Percentiles rank a stretch among this genome's conserved stretches.
Evolutionary conservation across 2,113 vertebrate species (phyloP).

Genomic region (Barbus barbus): DNA sequence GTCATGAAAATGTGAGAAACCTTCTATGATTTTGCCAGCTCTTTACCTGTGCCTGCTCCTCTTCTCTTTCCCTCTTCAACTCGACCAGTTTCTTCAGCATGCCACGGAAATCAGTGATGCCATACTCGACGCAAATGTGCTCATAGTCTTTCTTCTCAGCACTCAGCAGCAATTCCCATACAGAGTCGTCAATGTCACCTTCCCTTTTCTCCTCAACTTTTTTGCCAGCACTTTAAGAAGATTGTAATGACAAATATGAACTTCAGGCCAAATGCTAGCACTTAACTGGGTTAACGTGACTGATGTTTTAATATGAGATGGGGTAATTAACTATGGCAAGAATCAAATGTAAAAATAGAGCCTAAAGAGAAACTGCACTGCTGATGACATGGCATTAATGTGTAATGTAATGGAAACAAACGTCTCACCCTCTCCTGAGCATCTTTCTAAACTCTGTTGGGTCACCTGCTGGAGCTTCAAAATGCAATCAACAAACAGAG

Average conservation of each 20-base stretch:
- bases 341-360: background rate
- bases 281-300: background rate
- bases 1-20: background rate
- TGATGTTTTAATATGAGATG: background rate
- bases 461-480: slow-evolving; percentile 63
- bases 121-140: slow-evolving; percentile 80
- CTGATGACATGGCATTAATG: background rate
- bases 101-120: slow-evolving; percentile 85
- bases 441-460: slow-evolving; percentile 72
- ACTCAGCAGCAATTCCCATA: slow-evolving; percentile 87
- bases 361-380: background rate
- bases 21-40: background rate
- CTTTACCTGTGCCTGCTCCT: slow-evolving; percentile 77
- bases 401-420: background rate
- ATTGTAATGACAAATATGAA: slow-evolving; percentile 3
- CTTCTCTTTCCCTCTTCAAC: slow-evolving; percentile 77
- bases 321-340: background rate
- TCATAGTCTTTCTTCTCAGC: slow-evolving; percentile 91
- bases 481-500: slow-evolving; percentile 30
- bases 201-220: slow-evolving; percentile 59
- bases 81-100: slow-evolving; percentile 86
- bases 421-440: slow-evolving; percentile 82
- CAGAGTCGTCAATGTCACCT: slow-evolving; percentile 71
- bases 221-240: slow-evolving; percentile 60
- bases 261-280: background rate